A percentile compares a stretch with the other conserved stretches of the same genome.
phyloP scores from a whole-genome alignment of 2,797 vertebrate species.

The Coccyzus lansbergi region DNA sequence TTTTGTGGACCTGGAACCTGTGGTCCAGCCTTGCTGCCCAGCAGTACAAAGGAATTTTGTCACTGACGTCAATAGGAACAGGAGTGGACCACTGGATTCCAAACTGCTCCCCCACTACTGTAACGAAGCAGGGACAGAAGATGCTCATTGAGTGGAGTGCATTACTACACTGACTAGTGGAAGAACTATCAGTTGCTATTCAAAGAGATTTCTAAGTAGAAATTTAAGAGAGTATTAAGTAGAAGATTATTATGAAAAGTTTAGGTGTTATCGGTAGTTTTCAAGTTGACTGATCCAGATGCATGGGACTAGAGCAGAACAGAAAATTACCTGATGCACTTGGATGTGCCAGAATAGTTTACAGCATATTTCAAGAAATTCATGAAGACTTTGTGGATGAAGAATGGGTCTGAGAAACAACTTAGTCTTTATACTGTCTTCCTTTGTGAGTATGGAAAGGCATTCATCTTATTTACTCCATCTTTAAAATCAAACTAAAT shows the following conservation, averaged over 20 bases:
- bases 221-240: background rate
- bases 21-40: background rate
- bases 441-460: background rate
- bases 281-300: background rate
- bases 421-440: constrained; percentile 9
- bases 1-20: background rate
- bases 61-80: fast-evolving
- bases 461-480: constrained; percentile 43
- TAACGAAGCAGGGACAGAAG: background rate
- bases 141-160: fast-evolving
- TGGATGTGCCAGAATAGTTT: background rate
- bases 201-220: background rate
- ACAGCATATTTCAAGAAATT: background rate
- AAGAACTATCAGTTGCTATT: background rate
- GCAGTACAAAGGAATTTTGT: background rate
- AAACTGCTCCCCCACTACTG: background rate
- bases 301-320: background rate
- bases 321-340: background rate
- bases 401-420: constrained; percentile 5
- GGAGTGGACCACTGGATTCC: background rate
- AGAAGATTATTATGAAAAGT: background rate
- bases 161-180: background rate
- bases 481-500: constrained; percentile 32
- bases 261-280: background rate
- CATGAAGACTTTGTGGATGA: background rate